Evolutionary conservation across 2,113 vertebrate genomes (phyloP).

Genomic region (Anhinga rufa): DNA sequence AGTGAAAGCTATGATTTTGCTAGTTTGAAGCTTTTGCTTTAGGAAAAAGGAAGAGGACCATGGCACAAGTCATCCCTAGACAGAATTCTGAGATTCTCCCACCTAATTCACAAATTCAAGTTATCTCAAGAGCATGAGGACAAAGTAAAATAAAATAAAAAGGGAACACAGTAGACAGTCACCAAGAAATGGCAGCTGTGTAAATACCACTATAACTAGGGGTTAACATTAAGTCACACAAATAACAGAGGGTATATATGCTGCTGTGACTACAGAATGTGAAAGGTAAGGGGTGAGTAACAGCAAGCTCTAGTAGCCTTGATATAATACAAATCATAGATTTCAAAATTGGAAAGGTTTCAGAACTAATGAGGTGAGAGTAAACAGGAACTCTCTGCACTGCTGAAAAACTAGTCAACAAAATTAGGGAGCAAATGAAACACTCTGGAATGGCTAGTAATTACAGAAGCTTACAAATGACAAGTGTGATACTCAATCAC

Average conservation of each 20-base stretch:
- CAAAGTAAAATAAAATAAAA: background rate
- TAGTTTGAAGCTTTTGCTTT: background rate
- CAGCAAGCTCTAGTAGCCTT: background rate
- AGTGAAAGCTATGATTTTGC: background rate
- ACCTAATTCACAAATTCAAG: background rate
- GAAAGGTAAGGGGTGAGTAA: background rate
- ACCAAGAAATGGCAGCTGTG: background rate
- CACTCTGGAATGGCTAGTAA: background rate
- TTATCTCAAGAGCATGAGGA: background rate
- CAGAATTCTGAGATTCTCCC: background rate
- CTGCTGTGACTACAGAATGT: background rate
- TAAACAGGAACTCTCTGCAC: background rate
- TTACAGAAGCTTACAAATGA: background rate
- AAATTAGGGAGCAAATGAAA: conserved; percentile 18
- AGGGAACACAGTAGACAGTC: background rate
- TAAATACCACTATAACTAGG: background rate
- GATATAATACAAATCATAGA: background rate
- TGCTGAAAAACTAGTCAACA: background rate
- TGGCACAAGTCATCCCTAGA: background rate
- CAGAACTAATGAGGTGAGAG: background rate
- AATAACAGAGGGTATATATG: background rate
- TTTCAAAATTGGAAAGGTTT: background rate
- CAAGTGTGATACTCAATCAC: background rate
- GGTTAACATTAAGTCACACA: background rate
- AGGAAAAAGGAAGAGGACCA: background rate